Evolutionary conservation across 1,140 invertebrate species (phyloP), one percentile per base, ranked within the genome.

Genomic region (Bombus waltoni): DNA sequence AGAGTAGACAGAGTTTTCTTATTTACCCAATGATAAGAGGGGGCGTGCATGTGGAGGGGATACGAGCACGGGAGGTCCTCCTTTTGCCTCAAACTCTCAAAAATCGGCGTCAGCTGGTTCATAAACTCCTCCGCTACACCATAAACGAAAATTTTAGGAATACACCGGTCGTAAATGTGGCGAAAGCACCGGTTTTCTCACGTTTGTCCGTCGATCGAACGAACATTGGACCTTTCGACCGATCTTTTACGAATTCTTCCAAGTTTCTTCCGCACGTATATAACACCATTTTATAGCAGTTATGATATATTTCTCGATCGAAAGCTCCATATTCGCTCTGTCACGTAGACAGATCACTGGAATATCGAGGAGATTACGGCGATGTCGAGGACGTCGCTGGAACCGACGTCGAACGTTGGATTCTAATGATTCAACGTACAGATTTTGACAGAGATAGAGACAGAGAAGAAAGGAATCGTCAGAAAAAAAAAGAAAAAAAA

Each of bases 81-180:
- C 94, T 97, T 97, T 95, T 98, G 97, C 93, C 98, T 97, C 94
- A 98, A 97, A 96, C 97, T 97, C 96, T 98, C 98, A 97, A 98
- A 98, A 96, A 98, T 98, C 93, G 98, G 98, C 97, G 97, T 98
- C 97, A 98, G 96, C 96, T 98, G 97, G 96, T 96, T 97, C 97
- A 98, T 97, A 96, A 98, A 98, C 96, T 98, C 98, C 96, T 98
- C 97, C 95, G 98, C 98, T 98, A 97, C 92, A 95, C 92, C 93
- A 94, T 84, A 94, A 94, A 95, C 88, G 91, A 94, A 94, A 92
- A 95, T 93, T 95, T 95, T 95, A 84, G 89, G 77, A 83, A 84
- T 81, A 35, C 57, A 42, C 71, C 65, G 65, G 32, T 74, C 35
- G 57, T 47, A 25, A 42, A 38, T 22, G 18, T 53, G 71, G 28